Evolutionary conservation across 1,140 invertebrate genomes (phyloP).

Genomic region (Asobara japonica): DNA sequence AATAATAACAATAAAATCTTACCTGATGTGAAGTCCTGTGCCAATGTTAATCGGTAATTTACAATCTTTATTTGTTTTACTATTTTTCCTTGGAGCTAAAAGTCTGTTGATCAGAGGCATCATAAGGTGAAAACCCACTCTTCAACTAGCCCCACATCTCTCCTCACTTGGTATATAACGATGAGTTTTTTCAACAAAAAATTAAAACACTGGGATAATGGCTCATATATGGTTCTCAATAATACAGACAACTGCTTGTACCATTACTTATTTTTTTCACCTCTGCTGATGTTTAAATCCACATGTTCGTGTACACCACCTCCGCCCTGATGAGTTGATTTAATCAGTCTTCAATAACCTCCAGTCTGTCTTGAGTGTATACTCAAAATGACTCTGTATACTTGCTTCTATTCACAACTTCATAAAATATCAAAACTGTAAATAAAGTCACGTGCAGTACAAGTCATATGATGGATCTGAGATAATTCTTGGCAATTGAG

Average conservation of each 20-base stretch:
- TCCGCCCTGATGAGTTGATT: neutral
- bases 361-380: conserved; percentile 56
- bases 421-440: conserved; percentile 57
- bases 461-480: conserved; percentile 68
- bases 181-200: neutral
- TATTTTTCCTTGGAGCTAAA: conserved; percentile 54
- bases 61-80: conserved; percentile 31
- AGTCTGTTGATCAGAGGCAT: conserved; percentile 68
- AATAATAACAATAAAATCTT: conserved; percentile 35
- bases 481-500: conserved; percentile 26
- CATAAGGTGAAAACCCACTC: conserved; percentile 49
- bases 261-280: conserved; percentile 10
- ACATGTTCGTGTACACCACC: too few species aligned
- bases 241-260: too few species aligned
- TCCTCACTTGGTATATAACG: neutral
- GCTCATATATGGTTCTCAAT: neutral
- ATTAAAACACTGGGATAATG: neutral
- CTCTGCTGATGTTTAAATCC: neutral
- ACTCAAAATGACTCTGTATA: conserved; percentile 51
- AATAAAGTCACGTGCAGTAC: conserved; percentile 70
- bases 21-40: conserved; percentile 45
- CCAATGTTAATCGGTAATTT: conserved; percentile 40
- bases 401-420: conserved; percentile 52
- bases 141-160: conserved; percentile 38
- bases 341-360: conserved; percentile 30